Evolutionary conservation across 2,113 vertebrate genomes (phyloP).

Genomic region (Crotalus tigris): DNA sequence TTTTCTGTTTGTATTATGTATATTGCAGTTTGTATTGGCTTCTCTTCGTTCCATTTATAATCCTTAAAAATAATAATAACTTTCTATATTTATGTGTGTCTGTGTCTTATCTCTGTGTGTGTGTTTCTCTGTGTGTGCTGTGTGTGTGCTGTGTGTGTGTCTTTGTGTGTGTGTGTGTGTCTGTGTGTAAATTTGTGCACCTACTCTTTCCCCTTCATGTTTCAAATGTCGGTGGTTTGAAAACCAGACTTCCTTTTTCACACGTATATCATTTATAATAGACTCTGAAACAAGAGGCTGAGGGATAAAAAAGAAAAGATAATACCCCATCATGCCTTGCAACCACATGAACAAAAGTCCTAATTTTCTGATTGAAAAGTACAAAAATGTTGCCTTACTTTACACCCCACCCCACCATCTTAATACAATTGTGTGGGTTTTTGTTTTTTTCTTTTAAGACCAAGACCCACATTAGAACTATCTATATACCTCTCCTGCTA

Average conservation of each 20-base stretch:
- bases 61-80: too few species aligned
- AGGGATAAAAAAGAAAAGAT: constrained; percentile 48
- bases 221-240: constrained; percentile 67
- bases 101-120: background rate
- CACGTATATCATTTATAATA: constrained; percentile 73
- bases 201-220: constrained; percentile 64
- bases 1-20: too few species aligned
- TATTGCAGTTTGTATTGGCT: too few species aligned
- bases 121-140: too few species aligned
- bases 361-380: constrained; percentile 82
- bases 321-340: constrained; percentile 69
- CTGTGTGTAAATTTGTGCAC: background rate
- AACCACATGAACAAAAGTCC: constrained; percentile 75
- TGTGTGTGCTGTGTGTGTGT: too few species aligned
- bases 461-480: constrained; percentile 81
- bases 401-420: constrained; percentile 69
- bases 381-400: constrained; percentile 60
- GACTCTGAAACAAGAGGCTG: constrained; percentile 57
- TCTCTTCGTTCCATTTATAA: too few species aligned
- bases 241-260: constrained; percentile 75
- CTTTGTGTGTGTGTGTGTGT: too few species aligned
- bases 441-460: constrained; percentile 66
- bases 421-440: constrained; percentile 65
- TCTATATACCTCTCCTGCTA: constrained; percentile 84
- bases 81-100: background rate